Base-by-base conservation (phyloP, 2,797 vertebrate genomes). In the Perdix hodgsoniae region DNA sequence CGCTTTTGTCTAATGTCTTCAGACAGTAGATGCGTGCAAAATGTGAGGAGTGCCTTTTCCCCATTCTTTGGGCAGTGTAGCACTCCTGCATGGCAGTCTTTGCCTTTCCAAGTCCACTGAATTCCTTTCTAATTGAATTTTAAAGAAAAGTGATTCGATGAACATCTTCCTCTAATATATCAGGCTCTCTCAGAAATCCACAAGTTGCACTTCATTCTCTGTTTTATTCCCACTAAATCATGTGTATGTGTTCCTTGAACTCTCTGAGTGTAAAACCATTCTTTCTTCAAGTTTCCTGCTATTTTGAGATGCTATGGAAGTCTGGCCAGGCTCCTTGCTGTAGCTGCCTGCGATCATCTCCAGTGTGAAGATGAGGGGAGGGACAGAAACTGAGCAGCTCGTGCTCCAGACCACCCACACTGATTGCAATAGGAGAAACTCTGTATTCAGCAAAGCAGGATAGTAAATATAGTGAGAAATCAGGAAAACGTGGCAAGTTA, bases 381-480 rank as follows among this genome's bases (percentile, higher is more conserved):
- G 92, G 95, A 91, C 85, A 91, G 89, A 83, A 84, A 92, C 92
- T 77, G 74, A 84, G 57, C 87, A 93, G 91, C 89, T 94, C 91
- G 65, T 60, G 64, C 90, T 92, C 47, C 75, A 95, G 42, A 83
- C 92, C 92, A 83, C 94, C 92, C 90, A 95, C 88, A 42, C 91
- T 86, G 91, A 94, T 93, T 95, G 88, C 93, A 91, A 44, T 5
- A 88, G 91, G 92, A 90, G 82, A 91, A 92, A 90, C 82, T 94
- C 80, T 83, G 71, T 57, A 67, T 64, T 89, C 87, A 95, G 77
- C 92, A 94, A 91, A 95, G 74, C 85, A 86, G 83, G 78, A 61
- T 90, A 91, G 91, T 95, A 95, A 95, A 94, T 94, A 95, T 4
- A 93, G 90, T 89, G 90, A 93, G 84, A 79, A 89, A 92, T 93